Evolutionary conservation across 2,797 vertebrate genomes (phyloP), one percentile per base, ranked within the genome.

Genomic region (Poeciliopsis gracilis): DNA sequence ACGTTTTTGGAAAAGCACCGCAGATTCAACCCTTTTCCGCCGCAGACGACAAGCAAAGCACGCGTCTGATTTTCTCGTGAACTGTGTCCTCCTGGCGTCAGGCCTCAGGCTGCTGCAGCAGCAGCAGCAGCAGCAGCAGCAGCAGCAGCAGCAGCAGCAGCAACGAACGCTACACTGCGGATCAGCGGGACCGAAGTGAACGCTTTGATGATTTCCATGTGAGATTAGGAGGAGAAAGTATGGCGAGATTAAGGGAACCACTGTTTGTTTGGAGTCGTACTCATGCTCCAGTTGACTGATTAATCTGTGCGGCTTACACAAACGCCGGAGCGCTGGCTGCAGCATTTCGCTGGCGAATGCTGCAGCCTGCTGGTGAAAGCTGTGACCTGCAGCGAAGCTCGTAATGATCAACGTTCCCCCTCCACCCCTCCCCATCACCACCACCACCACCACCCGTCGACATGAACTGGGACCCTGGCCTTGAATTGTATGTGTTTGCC

Each of bases 211-310:
- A 85, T 83, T 87, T 87, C 71, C 73, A 80, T 85, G 75, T 71
- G 81, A 84, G 83, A 86, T 89, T 91, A 89, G 69, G 61, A 72
- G 57, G 41, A 38, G 38, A 51, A 76, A 76, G 82, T 79, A 84
- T 67, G 86, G 82, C 82, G 84, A 88, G 88, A 90, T 93, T 87
- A 88, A 69, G 7, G 80, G 80, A 90, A 80, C 70, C 76, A 61
- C 76, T 84, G 85, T 79, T 83, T 79, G 77, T 77, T 86, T 86
- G 86, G 82, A 80, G 78, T 84, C 83, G 86, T 51, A 55, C 83
- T 91, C 83, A 88, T 87, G 85, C 88, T 90, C 77, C 78, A 90
- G 86, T 85, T 89, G 82, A 84, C 79, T 76, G 88, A 90, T 91
- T 89, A 86, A 89, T 86, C 88, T 87, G 66, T 1, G 46, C 79